phyloP scores from a whole-genome alignment of 1,140 invertebrate genomes.

The Pseudomyrmex concolor region DNA sequence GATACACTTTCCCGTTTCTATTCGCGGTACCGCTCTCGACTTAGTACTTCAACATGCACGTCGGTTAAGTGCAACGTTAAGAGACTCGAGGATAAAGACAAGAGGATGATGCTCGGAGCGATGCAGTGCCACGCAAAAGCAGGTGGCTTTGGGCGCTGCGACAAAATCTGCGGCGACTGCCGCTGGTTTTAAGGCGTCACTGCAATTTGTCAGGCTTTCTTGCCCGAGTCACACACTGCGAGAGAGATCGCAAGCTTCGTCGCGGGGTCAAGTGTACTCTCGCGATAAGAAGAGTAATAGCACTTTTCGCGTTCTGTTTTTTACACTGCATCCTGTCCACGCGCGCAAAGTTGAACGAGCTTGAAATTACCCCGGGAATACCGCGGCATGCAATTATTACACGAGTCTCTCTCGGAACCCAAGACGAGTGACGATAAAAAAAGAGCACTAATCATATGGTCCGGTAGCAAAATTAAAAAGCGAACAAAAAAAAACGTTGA shows the following conservation, averaged over 20 bases:
- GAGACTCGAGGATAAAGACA: not conserved
- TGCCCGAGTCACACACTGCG: constrained; percentile 8
- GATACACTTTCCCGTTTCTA: constrained; percentile 3
- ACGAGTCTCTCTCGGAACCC: too few species aligned
- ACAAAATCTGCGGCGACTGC: constrained; percentile 33
- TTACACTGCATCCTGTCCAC: not conserved
- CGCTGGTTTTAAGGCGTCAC: constrained; percentile 27
- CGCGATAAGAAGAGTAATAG: constrained; percentile 48
- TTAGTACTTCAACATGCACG: constrained; percentile 31
- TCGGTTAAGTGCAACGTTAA: constrained; percentile 35
- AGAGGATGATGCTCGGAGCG: constrained; percentile 19
- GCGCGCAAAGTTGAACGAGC: not conserved
- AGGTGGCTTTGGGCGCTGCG: constrained; percentile 18
- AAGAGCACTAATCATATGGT: too few species aligned
- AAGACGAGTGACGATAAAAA: too few species aligned
- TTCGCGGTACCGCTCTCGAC: constrained; percentile 6
- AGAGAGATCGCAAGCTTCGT: constrained; percentile 30
- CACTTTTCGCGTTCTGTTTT: constrained; percentile 38
- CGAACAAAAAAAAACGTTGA: too few species aligned
- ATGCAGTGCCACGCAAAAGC: constrained; percentile 28
- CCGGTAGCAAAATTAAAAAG: too few species aligned
- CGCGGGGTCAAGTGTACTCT: constrained; percentile 62
- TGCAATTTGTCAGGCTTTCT: constrained; percentile 63
- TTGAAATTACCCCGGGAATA: not conserved
- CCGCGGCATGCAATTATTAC: not conserved